Evolutionary conservation across 2,888 invertebrate species (phyloP).

Genomic region (Lypha dubia): DNA sequence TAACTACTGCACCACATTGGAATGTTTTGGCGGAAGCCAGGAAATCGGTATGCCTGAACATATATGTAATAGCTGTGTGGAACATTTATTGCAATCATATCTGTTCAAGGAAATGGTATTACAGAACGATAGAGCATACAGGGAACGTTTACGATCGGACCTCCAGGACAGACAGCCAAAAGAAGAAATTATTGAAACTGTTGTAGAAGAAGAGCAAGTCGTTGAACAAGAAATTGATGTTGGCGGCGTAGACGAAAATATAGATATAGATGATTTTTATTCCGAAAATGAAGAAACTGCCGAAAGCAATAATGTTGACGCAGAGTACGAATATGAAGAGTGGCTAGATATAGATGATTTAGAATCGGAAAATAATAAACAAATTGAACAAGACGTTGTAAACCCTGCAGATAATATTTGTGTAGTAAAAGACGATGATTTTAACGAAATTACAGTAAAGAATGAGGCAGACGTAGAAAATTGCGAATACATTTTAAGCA

Average conservation of each 20-base stretch:
- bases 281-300: conserved; percentile 31
- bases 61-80: conserved; percentile 79
- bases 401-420: neutral
- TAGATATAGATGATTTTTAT: conserved; percentile 58
- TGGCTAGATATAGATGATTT: conserved; percentile 65
- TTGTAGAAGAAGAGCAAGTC: conserved; percentile 71
- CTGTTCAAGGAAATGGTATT: conserved; percentile 78
- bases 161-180: conserved; percentile 72
- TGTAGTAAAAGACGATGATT: conserved; percentile 40
- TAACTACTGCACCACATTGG: conserved; percentile 76
- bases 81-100: conserved; percentile 76
- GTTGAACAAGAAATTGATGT: conserved; percentile 66
- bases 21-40: conserved; percentile 76
- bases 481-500: conserved; percentile 38
- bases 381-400: neutral
- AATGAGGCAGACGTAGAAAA: conserved; percentile 23
- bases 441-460: conserved; percentile 16
- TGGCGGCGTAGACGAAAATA: conserved; percentile 48
- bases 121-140: conserved; percentile 76
- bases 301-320: conserved; percentile 7
- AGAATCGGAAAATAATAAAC: conserved; percentile 1
- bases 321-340: conserved; percentile 62
- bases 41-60: conserved; percentile 76
- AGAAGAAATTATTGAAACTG: conserved; percentile 54
- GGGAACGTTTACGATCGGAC: conserved; percentile 74